These are phyloP conservation scores for Chironomus tepperi DNA, from an alignment of 1,140 invertebrate species.

Conservation along the genomic window DNA sequence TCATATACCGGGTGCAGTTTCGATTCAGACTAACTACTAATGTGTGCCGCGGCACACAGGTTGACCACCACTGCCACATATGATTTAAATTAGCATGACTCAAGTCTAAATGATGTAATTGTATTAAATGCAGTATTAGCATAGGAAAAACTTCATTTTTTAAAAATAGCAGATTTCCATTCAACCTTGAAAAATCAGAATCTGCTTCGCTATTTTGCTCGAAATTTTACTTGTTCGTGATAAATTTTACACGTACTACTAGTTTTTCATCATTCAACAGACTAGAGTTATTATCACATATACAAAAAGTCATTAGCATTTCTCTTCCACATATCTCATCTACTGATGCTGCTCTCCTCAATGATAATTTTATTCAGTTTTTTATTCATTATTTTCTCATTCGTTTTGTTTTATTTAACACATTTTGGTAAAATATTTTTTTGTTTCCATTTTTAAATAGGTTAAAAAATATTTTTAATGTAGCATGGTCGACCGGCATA, in stretches of 20 bases:
- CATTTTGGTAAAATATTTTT: neutral
- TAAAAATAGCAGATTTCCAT: neutral
- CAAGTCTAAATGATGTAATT: neutral
- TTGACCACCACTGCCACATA: too few species aligned
- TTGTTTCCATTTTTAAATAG: neutral
- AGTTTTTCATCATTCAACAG: neutral
- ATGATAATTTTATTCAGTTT: neutral
- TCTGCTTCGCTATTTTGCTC: neutral
- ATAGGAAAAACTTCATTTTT: neutral
- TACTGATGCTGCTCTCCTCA: neutral
- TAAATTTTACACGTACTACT: neutral
- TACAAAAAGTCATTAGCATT: neutral
- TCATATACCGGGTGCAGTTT: too few species aligned
- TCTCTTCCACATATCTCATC: neutral
- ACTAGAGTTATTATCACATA: neutral
- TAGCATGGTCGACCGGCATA: too few species aligned
- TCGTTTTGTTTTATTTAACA: constrained; percentile 1
- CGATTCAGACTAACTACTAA: too few species aligned
- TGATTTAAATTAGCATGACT: too few species aligned
- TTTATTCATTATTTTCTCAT: neutral
- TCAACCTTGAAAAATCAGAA: too few species aligned
- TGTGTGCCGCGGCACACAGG: too few species aligned
- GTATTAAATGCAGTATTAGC: neutral
- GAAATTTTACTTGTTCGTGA: neutral
- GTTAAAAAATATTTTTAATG: neutral